These are phyloP conservation scores for Onychostruthus taczanowskii DNA, from an alignment of 2,113 vertebrate genomes.

Conservation along the genomic window DNA sequence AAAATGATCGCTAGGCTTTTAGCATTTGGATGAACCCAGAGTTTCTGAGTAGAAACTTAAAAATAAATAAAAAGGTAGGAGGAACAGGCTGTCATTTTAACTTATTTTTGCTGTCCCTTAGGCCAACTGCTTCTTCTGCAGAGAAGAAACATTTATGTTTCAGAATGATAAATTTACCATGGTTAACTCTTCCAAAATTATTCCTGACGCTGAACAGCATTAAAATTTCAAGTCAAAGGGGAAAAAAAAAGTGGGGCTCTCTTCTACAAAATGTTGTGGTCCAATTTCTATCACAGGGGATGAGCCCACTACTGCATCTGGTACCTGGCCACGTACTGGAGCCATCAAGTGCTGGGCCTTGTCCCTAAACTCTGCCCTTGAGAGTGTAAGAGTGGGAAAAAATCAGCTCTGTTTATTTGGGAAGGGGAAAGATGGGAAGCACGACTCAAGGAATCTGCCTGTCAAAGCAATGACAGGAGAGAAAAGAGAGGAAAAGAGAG, in stretches of 20 bases:
- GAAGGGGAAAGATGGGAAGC: neutral
- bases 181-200: neutral
- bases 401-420: neutral
- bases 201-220: neutral
- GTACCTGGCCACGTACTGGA: neutral
- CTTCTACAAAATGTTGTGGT: neutral
- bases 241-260: neutral
- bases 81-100: constrained; percentile 34
- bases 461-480: neutral
- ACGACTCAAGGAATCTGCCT: neutral
- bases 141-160: constrained; percentile 10
- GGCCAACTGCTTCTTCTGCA: neutral
- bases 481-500: neutral
- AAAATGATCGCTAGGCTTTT: neutral
- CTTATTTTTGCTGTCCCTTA: constrained; percentile 28
- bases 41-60: neutral
- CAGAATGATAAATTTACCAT: neutral
- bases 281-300: neutral
- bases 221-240: neutral
- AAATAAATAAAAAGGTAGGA: constrained; percentile 54
- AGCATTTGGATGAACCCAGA: constrained; percentile 39
- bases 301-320: neutral
- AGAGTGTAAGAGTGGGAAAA: neutral
- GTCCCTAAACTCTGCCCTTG: neutral
- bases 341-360: neutral